Evolutionary conservation across 2,888 invertebrate species (phyloP).

Genomic region (Timema podura): DNA sequence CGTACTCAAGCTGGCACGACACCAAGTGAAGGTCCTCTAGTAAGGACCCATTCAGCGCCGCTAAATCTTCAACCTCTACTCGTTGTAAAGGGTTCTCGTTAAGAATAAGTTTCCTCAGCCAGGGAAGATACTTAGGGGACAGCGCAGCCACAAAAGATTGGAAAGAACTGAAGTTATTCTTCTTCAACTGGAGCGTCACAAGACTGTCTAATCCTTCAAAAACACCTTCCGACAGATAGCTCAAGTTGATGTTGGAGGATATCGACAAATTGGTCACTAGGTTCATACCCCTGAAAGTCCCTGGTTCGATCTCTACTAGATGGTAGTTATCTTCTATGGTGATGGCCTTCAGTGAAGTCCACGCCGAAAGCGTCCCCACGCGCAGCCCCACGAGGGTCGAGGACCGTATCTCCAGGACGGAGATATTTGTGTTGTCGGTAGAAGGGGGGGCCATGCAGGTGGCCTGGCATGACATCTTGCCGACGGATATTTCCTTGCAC

Average conservation of each 20-base stretch:
- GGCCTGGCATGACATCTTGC: constrained; percentile 34
- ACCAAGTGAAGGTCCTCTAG: constrained; percentile 50
- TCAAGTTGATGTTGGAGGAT: constrained; percentile 52
- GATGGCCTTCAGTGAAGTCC: constrained; percentile 46
- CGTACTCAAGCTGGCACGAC: constrained; percentile 52
- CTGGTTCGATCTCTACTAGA: constrained; percentile 49
- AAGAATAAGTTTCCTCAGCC: constrained; percentile 48
- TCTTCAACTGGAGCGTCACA: constrained; percentile 49
- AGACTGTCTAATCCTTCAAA: constrained; percentile 53
- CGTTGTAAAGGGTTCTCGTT: constrained; percentile 52
- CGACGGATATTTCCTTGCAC: too few relatives aligned
- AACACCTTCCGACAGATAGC: constrained; percentile 44
- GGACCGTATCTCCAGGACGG: constrained; percentile 49
- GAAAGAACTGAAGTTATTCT: constrained; percentile 53
- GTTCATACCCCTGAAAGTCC: constrained; percentile 49
- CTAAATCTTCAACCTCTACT: constrained; percentile 48
- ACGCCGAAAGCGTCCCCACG: constrained; percentile 46
- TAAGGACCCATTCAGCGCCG: constrained; percentile 46
- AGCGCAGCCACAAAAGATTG: constrained; percentile 47
- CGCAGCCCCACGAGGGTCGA: constrained; percentile 48
- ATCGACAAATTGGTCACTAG: constrained; percentile 52
- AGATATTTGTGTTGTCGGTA: constrained; percentile 45
- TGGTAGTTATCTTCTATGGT: constrained; percentile 55
- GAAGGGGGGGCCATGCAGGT: constrained; percentile 51
- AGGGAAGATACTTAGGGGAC: constrained; percentile 46